These are phyloP conservation scores for Nothoprocta pentlandii DNA, from an alignment of 2,113 vertebrate species.

Conservation along the genomic window DNA sequence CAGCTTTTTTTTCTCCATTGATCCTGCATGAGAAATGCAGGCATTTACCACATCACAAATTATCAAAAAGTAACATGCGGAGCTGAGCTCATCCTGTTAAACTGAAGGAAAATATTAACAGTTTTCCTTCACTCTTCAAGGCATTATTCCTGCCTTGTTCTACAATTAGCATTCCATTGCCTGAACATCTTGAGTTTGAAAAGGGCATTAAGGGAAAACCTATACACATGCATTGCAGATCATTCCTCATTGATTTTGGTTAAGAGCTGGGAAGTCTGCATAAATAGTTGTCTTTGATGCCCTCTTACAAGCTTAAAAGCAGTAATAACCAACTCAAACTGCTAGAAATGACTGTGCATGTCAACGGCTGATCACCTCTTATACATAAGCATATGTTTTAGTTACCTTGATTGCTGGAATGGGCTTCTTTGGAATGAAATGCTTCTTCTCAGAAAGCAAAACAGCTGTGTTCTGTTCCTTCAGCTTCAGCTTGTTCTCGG, in stretches of 20 bases:
- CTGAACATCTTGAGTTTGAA: not conserved
- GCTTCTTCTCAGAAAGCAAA: constrained; percentile 1
- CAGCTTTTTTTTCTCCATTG: constrained; percentile 9
- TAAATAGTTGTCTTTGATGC: constrained; percentile 44
- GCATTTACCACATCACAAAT: not conserved
- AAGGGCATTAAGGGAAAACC: constrained; percentile 34
- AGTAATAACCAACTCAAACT: constrained; percentile 51
- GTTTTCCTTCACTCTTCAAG: constrained; percentile 1
- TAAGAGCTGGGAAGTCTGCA: constrained; percentile 48
- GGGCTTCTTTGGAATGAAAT: constrained; percentile 78
- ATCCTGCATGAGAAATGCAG: not conserved
- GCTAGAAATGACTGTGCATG: constrained; percentile 45
- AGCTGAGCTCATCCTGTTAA: not conserved
- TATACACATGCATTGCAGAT: not conserved
- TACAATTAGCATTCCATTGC: not conserved
- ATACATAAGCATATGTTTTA: not conserved
- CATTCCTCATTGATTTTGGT: constrained; percentile 11
- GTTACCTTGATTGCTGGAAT: constrained; percentile 88
- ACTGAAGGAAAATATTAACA: not conserved
- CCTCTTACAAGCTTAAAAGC: constrained; percentile 61
- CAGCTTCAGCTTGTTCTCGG: constrained; percentile 81
- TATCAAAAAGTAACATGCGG: not conserved
- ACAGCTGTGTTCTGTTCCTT: constrained; percentile 39
- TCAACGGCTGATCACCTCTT: constrained; percentile 23
- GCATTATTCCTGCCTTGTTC: not conserved